phyloP scores from a whole-genome alignment of 2,113 vertebrate species.

The Gnathonemus echidnorhynchus region DNA sequence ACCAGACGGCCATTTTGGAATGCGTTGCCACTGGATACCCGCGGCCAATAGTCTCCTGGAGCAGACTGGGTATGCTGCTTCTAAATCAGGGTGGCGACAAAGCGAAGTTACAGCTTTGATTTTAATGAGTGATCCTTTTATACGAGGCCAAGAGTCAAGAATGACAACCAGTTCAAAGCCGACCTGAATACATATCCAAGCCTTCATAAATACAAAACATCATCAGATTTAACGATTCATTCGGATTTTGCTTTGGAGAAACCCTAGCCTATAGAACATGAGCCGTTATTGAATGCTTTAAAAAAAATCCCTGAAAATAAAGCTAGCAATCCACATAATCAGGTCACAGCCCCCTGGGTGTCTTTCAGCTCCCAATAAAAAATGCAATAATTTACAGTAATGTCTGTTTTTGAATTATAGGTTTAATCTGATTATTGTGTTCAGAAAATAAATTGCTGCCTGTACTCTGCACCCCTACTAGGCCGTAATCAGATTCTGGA shows the following conservation, averaged over 20 bases:
- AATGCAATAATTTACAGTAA: conserved; percentile 17
- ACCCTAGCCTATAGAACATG: neutral
- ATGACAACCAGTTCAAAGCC: neutral
- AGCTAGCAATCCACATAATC: neutral
- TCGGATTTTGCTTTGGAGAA: neutral
- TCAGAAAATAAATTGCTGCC: conserved; percentile 51
- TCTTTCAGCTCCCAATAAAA: conserved; percentile 21
- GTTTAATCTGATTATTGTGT: conserved; percentile 42
- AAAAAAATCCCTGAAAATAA: neutral
- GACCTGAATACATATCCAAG: neutral
- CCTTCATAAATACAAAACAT: neutral
- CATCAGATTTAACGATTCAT: neutral
- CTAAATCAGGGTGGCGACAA: neutral
- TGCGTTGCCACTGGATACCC: conserved; percentile 95
- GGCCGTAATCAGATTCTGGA: conserved; percentile 56
- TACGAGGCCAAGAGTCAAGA: neutral
- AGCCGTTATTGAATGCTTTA: neutral
- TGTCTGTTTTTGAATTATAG: conserved; percentile 41
- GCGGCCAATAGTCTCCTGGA: conserved; percentile 96
- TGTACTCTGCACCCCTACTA: conserved; percentile 21
- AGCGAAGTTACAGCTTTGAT: neutral
- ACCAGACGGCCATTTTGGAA: conserved; percentile 94
- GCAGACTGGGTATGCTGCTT: conserved; percentile 75
- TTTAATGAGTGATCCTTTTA: neutral
- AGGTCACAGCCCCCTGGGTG: neutral